phyloP scores from a whole-genome alignment of 2,888 invertebrate species.

The Nematopogon swammerdamellus region DNA sequence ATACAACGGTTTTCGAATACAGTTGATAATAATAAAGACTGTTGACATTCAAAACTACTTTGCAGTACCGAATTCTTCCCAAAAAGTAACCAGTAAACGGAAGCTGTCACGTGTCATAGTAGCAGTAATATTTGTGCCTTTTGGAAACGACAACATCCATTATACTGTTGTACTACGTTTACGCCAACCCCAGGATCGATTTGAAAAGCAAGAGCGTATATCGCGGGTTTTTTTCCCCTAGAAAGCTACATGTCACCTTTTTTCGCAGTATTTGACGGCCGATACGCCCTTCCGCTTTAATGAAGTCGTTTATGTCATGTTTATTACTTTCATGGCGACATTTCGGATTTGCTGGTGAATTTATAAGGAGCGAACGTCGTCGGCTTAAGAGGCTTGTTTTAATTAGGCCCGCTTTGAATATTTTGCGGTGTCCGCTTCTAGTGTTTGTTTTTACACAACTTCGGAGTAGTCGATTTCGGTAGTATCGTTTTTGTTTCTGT shows the following conservation, averaged over 20 bases:
- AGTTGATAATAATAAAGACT: too few species aligned
- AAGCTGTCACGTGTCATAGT: background rate
- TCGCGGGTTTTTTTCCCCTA: background rate
- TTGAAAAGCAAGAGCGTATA: too few species aligned
- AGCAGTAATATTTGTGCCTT: slow-evolving; percentile 28
- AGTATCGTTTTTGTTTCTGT: too few species aligned
- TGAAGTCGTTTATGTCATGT: slow-evolving; percentile 52
- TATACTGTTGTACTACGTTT: too few species aligned
- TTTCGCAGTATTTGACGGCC: slow-evolving; percentile 22
- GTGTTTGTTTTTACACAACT: slow-evolving; percentile 9
- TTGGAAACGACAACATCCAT: slow-evolving; percentile 42
- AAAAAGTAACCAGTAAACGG: background rate
- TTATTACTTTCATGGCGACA: slow-evolving; percentile 49
- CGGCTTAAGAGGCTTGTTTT: background rate
- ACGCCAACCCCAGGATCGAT: too few species aligned
- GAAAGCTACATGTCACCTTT: background rate
- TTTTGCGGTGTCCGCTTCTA: background rate
- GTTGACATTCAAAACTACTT: too few species aligned
- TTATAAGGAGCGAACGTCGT: slow-evolving; percentile 38
- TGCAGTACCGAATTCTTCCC: too few species aligned
- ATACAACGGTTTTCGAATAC: too few species aligned
- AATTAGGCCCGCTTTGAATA: background rate
- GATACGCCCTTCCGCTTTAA: slow-evolving; percentile 41
- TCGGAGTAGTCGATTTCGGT: too few species aligned
- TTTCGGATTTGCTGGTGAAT: slow-evolving; percentile 45